Conservation (phyloP, 2,888 invertebrate species). For the Papilio gigon region DNA sequence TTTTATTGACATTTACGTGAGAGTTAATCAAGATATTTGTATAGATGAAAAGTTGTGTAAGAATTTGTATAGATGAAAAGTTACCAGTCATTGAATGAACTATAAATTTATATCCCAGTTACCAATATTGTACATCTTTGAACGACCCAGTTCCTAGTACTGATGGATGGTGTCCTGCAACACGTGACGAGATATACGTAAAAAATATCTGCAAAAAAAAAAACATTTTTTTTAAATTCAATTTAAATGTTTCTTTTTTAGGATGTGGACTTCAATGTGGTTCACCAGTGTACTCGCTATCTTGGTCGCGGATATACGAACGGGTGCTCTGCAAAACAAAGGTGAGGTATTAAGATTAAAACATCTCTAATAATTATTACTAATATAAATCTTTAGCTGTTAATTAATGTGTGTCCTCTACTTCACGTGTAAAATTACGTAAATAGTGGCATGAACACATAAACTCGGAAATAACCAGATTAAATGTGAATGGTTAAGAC, state of each 20-base stretch:
- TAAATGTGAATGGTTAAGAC: too few relatives aligned
- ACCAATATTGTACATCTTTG: neutral
- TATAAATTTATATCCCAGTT: neutral
- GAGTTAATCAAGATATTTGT: too few relatives aligned
- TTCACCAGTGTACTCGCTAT: conserved; percentile 61
- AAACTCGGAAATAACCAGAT: too few relatives aligned
- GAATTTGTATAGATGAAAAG: too few relatives aligned
- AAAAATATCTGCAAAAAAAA: neutral
- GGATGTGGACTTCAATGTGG: conserved; percentile 64
- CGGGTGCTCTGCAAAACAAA: conserved; percentile 61
- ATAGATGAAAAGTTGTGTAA: too few relatives aligned
- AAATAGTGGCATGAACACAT: too few relatives aligned
- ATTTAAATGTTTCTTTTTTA: conserved; percentile 38
- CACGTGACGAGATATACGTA: neutral
- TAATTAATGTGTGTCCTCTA: too few relatives aligned
- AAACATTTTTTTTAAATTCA: neutral
- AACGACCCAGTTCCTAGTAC: neutral
- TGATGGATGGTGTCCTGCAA: neutral
- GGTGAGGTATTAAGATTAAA: conserved; percentile 54
- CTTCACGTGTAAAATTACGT: too few relatives aligned
- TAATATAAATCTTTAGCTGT: too few relatives aligned
- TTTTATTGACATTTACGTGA: neutral
- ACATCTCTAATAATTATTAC: too few relatives aligned
- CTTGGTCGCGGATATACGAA: conserved; percentile 63
- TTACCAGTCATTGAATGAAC: too few relatives aligned